phyloP scores from a whole-genome alignment of 2,113 vertebrate species.

The Actinemys pallida region DNA sequence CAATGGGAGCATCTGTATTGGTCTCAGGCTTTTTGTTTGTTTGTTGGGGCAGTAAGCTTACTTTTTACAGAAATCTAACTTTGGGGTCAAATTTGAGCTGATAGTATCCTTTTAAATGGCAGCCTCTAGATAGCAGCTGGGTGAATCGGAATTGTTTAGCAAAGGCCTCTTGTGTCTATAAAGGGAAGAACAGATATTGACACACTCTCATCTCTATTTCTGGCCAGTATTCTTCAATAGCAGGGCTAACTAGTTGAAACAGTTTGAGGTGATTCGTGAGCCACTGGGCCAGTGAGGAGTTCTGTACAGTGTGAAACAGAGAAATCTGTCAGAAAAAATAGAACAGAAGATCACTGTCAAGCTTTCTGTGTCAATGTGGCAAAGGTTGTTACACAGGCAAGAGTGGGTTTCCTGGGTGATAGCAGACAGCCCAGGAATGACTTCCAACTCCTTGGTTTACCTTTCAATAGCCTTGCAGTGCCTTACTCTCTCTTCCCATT shows the following conservation, averaged over 20 bases:
- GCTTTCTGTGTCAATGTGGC: neutral
- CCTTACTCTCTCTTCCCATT: slow-evolving; percentile 18
- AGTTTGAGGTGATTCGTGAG: neutral
- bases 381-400: neutral
- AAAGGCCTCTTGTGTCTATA: neutral
- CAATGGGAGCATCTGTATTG: neutral
- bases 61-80: neutral
- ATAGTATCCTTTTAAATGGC: neutral
- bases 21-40: neutral
- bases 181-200: neutral
- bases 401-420: slow-evolving; percentile 42
- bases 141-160: neutral
- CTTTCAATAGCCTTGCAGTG: neutral
- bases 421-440: neutral
- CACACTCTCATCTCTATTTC: slow-evolving; percentile 25
- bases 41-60: neutral
- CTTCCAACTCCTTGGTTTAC: slow-evolving; percentile 43
- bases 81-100: neutral
- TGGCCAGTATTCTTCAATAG: neutral
- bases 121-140: neutral
- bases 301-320: neutral
- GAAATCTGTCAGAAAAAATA: slow-evolving; percentile 31
- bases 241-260: neutral
- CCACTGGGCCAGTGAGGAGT: neutral
- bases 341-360: slow-evolving; percentile 30